Conservation (phyloP, 2,888 invertebrate genomes). For the Carcina quercana region DNA sequence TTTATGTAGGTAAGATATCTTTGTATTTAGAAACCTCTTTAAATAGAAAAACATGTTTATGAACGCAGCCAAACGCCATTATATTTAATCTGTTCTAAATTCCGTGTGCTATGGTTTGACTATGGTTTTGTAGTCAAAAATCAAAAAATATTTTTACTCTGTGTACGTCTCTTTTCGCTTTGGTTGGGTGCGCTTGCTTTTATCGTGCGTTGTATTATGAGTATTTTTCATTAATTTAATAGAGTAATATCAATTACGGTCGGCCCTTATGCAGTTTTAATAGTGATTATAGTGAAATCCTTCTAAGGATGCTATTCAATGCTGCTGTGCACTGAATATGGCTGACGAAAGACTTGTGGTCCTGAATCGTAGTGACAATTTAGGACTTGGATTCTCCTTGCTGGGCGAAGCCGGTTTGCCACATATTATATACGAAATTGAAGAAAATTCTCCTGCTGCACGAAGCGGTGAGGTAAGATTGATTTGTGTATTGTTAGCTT, state of each 20-base stretch:
- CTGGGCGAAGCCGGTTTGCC: slow-evolving; percentile 93
- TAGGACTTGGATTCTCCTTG: slow-evolving; percentile 93
- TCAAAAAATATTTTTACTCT: slow-evolving; percentile 29
- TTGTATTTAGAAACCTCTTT: too few species aligned
- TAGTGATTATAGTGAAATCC: slow-evolving; percentile 52
- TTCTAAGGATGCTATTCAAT: slow-evolving; percentile 58
- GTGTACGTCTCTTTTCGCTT: slow-evolving; percentile 45
- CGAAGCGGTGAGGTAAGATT: slow-evolving; percentile 88
- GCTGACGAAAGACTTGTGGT: slow-evolving; percentile 93
- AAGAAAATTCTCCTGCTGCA: slow-evolving; percentile 94
- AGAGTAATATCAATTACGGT: slow-evolving; percentile 32
- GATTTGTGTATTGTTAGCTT: too few species aligned
- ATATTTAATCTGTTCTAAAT: too few species aligned
- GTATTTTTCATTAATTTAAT: slow-evolving; percentile 45
- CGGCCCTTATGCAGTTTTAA: slow-evolving; percentile 38
- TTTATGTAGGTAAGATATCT: too few species aligned
- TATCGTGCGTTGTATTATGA: slow-evolving; percentile 53
- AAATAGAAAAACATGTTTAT: too few species aligned
- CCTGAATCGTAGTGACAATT: slow-evolving; percentile 89
- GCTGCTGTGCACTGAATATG: slow-evolving; percentile 78
- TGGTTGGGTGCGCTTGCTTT: slow-evolving; percentile 66
- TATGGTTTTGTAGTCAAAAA: too few species aligned
- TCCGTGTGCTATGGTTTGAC: too few species aligned
- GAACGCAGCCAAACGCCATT: too few species aligned
- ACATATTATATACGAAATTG: slow-evolving; percentile 94